Conservation (phyloP, 2,888 invertebrate species). For the Leucophenga montana region DNA sequence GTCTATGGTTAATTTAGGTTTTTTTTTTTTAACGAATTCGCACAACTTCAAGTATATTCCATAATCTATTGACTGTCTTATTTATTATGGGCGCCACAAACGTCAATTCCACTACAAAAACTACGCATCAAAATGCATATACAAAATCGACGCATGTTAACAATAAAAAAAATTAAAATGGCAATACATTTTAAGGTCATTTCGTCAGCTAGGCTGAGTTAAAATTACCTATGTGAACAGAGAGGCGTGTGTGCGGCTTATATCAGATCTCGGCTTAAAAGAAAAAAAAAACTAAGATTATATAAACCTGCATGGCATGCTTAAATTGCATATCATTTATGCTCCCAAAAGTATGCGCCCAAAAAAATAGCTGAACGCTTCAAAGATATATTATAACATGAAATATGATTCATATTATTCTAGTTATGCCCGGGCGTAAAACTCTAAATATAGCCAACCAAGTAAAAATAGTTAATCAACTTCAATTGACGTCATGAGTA, state of each 20-base stretch:
- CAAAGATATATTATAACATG: no score
- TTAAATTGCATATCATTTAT: background rate
- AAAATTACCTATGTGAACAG: no score
- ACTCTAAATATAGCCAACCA: no score
- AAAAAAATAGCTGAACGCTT: no score
- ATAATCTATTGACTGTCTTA: background rate
- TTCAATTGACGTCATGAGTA: background rate
- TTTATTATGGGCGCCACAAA: background rate
- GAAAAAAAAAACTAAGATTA: conserved; percentile 4
- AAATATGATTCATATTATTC: background rate
- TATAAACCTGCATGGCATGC: no score
- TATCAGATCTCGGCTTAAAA: conserved; percentile 15
- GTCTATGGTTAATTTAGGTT: no score
- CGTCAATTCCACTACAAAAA: background rate
- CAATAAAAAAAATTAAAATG: conserved; percentile 51
- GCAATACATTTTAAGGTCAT: conserved; percentile 57
- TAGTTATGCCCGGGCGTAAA: no score
- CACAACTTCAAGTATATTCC: background rate
- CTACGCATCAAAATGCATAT: conserved; percentile 20
- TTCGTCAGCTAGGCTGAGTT: conserved; percentile 26
- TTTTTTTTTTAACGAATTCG: no score
- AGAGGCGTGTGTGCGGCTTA: no score
- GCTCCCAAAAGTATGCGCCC: conserved; percentile 24
- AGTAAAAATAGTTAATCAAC: background rate
- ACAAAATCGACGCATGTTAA: conserved; percentile 48